A percentile compares a stretch with the other conserved stretches of the same genome.
Evolutionary conservation across 2,888 invertebrate species (phyloP).

Genomic region (Andrena bicolor): DNA sequence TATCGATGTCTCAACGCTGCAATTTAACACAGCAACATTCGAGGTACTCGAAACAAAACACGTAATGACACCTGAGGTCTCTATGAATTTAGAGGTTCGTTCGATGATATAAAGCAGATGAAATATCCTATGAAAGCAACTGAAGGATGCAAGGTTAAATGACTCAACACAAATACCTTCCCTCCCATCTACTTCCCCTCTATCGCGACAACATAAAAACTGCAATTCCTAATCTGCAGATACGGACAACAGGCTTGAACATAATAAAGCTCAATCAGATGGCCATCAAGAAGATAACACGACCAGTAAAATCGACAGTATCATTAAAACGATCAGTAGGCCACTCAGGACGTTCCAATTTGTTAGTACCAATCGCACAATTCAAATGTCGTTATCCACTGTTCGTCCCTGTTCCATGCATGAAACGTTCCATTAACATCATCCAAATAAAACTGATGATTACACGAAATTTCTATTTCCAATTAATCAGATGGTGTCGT

Average conservation of each 20-base stretch:
- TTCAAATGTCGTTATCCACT: background rate
- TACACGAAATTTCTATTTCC: background rate
- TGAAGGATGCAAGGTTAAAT: slow-evolving; percentile 46
- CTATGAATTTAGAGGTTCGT: slow-evolving; percentile 32
- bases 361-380: slow-evolving; percentile 65
- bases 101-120: slow-evolving; percentile 43
- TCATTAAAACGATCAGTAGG: slow-evolving; percentile 51
- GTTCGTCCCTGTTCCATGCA: background rate
- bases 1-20: slow-evolving; percentile 14
- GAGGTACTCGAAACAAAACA: slow-evolving; percentile 42
- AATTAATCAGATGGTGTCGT: slow-evolving; percentile 49
- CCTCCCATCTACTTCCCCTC: background rate
- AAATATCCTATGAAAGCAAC: slow-evolving; percentile 11
- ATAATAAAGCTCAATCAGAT: background rate
- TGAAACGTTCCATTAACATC: background rate
- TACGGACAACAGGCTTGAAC: background rate
- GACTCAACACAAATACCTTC: background rate
- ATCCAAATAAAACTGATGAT: background rate
- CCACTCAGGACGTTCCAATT: slow-evolving; percentile 77
- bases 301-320: background rate
- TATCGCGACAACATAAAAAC: too few relatives aligned
- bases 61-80: slow-evolving; percentile 11
- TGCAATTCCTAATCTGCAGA: slow-evolving; percentile 13
- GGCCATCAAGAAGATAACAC: too few relatives aligned
- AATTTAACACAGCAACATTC: slow-evolving; percentile 24